These are phyloP conservation scores for Hippoglossus hippoglossus DNA, from an alignment of 2,797 vertebrate genomes.

Conservation along the genomic window DNA sequence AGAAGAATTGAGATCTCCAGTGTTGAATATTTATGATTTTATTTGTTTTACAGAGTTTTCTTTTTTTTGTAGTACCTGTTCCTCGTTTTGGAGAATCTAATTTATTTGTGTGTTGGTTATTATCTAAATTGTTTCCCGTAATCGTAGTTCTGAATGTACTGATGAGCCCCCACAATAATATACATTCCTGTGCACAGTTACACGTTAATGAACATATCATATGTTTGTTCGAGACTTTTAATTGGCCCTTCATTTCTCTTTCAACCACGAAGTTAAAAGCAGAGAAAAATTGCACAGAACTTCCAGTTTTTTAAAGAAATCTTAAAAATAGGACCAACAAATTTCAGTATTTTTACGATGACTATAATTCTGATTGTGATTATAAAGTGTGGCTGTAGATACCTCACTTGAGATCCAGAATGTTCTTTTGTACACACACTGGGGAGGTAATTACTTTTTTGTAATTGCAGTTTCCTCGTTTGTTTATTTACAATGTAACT, in stretches of 20 bases:
- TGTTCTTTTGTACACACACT: slow-evolving; percentile 40
- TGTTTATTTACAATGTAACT: slow-evolving; percentile 40
- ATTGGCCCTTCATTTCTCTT: slow-evolving; percentile 2
- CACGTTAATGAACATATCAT: slow-evolving; percentile 36
- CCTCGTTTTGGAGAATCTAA: slow-evolving; percentile 67
- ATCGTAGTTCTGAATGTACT: slow-evolving; percentile 35
- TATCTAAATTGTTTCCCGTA: slow-evolving; percentile 50
- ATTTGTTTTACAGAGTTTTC: slow-evolving; percentile 43
- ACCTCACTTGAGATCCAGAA: slow-evolving; percentile 39
- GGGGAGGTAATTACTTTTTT: slow-evolving; percentile 56
- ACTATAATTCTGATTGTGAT: slow-evolving; percentile 50
- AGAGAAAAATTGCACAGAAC: slow-evolving; percentile 22
- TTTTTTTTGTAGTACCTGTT: slow-evolving; percentile 54
- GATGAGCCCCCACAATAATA: slow-evolving; percentile 31
- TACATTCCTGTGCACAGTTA: slow-evolving; percentile 53
- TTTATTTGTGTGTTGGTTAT: slow-evolving; percentile 74
- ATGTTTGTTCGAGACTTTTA: slow-evolving; percentile 16
- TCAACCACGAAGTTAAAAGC: slow-evolving; percentile 40
- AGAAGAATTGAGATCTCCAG: slow-evolving; percentile 68
- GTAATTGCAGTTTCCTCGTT: slow-evolving; percentile 48
- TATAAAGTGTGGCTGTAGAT: slow-evolving; percentile 36
- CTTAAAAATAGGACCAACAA: slow-evolving; percentile 36
- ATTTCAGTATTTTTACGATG: slow-evolving; percentile 55
- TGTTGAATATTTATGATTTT: slow-evolving; percentile 79
- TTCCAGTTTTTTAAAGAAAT: slow-evolving; percentile 7